These are phyloP conservation scores for Colinus virginianus DNA, from an alignment of 2,113 vertebrate genomes.

Conservation along the genomic window DNA sequence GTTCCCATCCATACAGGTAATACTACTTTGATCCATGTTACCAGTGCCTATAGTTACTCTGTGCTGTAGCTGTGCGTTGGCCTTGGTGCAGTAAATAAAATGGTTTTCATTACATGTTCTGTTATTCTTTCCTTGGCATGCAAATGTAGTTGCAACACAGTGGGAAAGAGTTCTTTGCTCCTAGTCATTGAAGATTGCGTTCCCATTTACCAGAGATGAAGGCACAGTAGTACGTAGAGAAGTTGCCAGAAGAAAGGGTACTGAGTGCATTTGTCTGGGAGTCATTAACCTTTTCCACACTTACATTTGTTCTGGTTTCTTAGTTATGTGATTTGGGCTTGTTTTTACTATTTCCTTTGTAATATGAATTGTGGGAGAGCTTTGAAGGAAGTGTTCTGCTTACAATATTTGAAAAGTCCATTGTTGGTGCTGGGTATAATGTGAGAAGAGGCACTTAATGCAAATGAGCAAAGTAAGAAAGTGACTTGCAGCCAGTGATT, in stretches of 20 bases:
- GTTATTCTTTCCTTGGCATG: conserved; percentile 3
- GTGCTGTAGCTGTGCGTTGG: not conserved
- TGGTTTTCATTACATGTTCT: not conserved
- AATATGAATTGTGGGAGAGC: not conserved
- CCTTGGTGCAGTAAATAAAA: not conserved
- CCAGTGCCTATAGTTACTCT: not conserved
- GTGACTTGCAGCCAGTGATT: not conserved
- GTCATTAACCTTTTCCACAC: not conserved
- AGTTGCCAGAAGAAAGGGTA: not conserved
- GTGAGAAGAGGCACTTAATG: not conserved
- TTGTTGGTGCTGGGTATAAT: not conserved
- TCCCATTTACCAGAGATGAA: not conserved
- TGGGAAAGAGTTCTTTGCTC: conserved; percentile 1
- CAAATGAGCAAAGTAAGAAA: not conserved
- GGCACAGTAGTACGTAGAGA: not conserved
- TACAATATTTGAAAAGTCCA: not conserved
- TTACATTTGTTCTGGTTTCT: not conserved
- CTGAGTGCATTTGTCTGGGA: not conserved
- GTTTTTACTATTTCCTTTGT: not conserved
- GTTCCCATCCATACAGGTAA: conserved; percentile 94
- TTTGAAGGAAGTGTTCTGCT: not conserved
- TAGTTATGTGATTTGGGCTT: not conserved
- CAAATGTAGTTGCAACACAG: not conserved
- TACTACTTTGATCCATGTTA: not conserved
- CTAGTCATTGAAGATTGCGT: not conserved